Base-by-base conservation (phyloP, 2,113 vertebrate species). In the Podilymbus podiceps region DNA sequence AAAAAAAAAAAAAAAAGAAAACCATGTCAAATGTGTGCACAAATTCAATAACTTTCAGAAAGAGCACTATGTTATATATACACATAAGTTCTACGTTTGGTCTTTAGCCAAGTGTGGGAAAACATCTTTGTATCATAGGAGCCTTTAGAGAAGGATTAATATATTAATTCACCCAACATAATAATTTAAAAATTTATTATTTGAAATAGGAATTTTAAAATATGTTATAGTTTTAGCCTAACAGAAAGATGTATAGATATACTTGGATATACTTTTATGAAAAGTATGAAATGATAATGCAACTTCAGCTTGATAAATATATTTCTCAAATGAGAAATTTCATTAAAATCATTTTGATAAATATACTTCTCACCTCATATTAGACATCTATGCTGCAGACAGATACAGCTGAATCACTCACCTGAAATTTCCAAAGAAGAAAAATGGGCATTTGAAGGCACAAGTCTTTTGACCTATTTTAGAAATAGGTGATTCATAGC, bases 21-120 rank as follows among this genome's bases (percentile, higher is more conserved):
- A 21, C 2, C 2, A 3, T 46, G 31, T 33, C 30, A 93, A 46
- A 30, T 44, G 5, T 15, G 2, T 44, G 8, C 1, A 1, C 9
- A 79, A 62, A 15, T 44, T 55, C 44, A 82, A 71, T 12, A 9
- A 31, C 23, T 67, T 63, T 71, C 66, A 72, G 52, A 55, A 79
- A 58, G 14, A 73, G 8, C 40, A 35, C n/a, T 55, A 2, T 24
- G 8, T 10, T 49, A 27, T 9, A 44, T 53, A 40, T 9, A 44
- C 1, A 40, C 30, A 2, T 1, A 66, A 81, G 28, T 44, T 79
- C 46, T 63, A 28, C 1, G 5, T 55, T 85, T 67, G 5, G 4
- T 22, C 15, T 82, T 55, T 20, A 75, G 17, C 7, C n/a, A 88
- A 64, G 68, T 18, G 8, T 33, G 35, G 4, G 15, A 3, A 86